phyloP scores from a whole-genome alignment of 2,113 vertebrate species.

The Morone saxatilis region DNA sequence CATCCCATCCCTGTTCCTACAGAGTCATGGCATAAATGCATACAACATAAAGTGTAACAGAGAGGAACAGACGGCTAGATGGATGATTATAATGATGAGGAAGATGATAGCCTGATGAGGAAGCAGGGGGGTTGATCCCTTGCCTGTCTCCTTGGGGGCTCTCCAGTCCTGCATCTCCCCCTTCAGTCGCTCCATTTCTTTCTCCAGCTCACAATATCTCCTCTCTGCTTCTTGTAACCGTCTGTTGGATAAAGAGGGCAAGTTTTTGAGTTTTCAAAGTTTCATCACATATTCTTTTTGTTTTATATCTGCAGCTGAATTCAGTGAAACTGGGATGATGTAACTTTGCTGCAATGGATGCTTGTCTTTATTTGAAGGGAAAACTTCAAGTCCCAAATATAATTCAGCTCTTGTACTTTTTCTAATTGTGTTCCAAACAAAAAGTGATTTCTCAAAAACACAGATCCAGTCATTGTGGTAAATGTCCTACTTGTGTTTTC shows the following conservation, averaged over 20 bases:
- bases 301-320: neutral
- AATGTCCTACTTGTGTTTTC: neutral
- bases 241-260: conserved; percentile 74
- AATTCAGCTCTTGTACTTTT: neutral
- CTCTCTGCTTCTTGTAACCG: conserved; percentile 75
- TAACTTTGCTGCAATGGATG: neutral
- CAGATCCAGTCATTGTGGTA: neutral
- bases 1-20: neutral
- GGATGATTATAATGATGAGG: neutral
- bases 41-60: neutral
- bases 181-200: conserved; percentile 68
- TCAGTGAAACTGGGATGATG: neutral
- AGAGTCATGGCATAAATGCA: neutral
- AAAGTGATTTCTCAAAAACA: neutral
- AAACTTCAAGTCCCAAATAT: neutral
- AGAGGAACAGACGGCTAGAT: neutral
- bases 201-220: conserved; percentile 74
- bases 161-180: conserved; percentile 68
- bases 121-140: conserved; percentile 36
- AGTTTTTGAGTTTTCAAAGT: neutral
- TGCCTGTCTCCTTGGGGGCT: conserved; percentile 66
- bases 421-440: neutral
- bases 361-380: neutral
- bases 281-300: neutral
- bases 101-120: neutral